Conservation (phyloP, 2,888 invertebrate genomes). For the Uropetala carovei region DNA sequence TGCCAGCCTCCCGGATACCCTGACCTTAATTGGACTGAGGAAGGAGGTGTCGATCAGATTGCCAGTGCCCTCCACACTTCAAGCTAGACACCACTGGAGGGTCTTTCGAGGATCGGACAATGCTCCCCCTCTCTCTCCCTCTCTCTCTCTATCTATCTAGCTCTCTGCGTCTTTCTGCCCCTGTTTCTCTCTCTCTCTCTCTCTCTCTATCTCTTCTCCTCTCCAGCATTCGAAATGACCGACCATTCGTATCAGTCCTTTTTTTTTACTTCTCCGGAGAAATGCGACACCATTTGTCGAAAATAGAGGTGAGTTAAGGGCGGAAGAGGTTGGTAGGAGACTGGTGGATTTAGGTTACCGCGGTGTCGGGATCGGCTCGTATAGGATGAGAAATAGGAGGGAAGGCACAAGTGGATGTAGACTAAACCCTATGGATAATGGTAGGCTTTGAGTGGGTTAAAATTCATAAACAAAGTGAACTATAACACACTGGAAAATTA, state of each 20-base stretch:
- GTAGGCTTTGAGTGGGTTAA: no score
- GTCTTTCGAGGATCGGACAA: not conserved
- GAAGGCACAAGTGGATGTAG: no score
- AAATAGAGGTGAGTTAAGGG: not conserved
- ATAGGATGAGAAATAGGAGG: no score
- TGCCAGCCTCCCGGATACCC: not conserved
- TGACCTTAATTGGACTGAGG: slow-evolving; percentile 7
- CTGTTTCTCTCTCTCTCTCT: no score
- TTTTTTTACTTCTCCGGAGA: not conserved
- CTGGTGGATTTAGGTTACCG: not conserved
- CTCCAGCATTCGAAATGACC: not conserved
- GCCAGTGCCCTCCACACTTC: not conserved
- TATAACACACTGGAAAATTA: no score
- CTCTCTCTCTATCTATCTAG: no score
- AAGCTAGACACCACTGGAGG: not conserved
- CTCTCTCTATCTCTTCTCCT: not conserved
- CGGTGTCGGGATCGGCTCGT: not conserved
- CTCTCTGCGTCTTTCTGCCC: not conserved
- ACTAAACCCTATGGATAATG: no score
- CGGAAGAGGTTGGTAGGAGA: not conserved
- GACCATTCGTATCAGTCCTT: not conserved
- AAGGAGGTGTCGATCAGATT: slow-evolving; percentile 19
- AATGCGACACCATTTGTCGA: slow-evolving; percentile 26
- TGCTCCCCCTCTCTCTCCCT: not conserved
- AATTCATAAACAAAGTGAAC: no score